Evolutionary conservation across 2,113 vertebrate genomes (phyloP), one percentile per base, ranked within the genome.

Genomic region (Hippopotamus amphibius): DNA sequence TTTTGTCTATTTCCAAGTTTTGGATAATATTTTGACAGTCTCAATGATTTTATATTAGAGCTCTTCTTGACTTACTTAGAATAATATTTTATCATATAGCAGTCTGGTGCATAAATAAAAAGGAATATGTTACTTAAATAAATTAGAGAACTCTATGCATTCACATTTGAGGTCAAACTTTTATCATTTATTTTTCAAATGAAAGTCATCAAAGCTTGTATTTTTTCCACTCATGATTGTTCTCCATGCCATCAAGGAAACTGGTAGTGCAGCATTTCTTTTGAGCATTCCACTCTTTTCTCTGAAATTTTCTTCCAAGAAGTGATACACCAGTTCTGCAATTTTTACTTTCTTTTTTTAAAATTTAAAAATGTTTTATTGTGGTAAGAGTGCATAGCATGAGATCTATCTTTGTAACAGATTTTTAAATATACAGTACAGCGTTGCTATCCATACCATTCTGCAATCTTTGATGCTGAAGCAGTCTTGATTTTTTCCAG

Each of bases 1-100:
- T 68, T 68, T 65, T 53, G 24, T 50, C 68, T 79, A 28, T 30
- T 96, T 97, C 55, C 79, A 92, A 90, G 83, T 57, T 81, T 85
- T 17, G 33, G 41, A 16, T 89, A 61, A 63, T 83, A 68, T 57
- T 96, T 90, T 90, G 71, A 83, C 22, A 81, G n/a, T 84, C 30
- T 92, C 17, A 15, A 30, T 80, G 48, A 26, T 68, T 69, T 89
- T 22, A 53, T 21, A 79, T 30, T 61, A 90, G 7, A 88, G 13
- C 41, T 55, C n/a, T 68, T 14, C 8, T 55, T 33, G 14, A 50
- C 4, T 91, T 79, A 84, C 33, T 90, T 92, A 83, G 68, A 71
- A 14, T 66, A 68, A 22, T 90, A 24, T 63, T 87, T 93, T 90
- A 72, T 82, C 15, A 26, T 28, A 2, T n/a, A 63, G 50, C 10